These are phyloP conservation scores for Tychaedon coryphoeus DNA, from an alignment of 2,113 vertebrate species.

Conservation along the genomic window DNA sequence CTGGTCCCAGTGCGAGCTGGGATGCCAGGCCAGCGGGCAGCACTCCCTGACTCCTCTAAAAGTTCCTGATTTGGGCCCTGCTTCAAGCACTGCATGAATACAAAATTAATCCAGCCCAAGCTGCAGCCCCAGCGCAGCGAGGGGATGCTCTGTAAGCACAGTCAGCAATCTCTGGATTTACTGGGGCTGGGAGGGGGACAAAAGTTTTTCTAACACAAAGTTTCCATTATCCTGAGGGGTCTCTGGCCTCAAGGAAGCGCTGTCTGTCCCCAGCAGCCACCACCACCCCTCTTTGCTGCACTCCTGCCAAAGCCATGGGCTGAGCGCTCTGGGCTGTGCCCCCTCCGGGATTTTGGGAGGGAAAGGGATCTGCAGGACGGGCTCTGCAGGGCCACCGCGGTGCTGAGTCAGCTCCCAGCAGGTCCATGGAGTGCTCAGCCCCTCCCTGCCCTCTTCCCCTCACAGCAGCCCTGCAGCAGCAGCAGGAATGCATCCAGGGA, in stretches of 20 bases:
- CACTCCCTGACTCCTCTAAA: neutral
- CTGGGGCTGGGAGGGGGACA: neutral
- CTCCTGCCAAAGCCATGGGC: neutral
- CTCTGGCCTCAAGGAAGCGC: neutral
- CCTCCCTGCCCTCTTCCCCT: neutral
- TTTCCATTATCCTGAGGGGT: neutral
- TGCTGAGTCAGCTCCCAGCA: neutral
- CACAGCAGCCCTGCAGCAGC: neutral
- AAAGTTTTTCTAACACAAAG: neutral
- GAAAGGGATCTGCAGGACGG: neutral
- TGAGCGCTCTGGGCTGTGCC: fast-evolving
- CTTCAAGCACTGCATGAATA: neutral
- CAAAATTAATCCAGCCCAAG: neutral
- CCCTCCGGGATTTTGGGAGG: fast-evolving
- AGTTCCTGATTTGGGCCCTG: neutral
- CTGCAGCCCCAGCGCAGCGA: fast-evolving
- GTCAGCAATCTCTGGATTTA: neutral
- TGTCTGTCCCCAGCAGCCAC: neutral
- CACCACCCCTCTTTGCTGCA: fast-evolving
- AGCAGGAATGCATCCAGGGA: neutral
- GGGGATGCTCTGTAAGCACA: neutral
- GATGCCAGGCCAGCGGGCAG: neutral
- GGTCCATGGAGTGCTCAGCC: fast-evolving
- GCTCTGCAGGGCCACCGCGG: neutral
- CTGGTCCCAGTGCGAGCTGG: neutral